These are phyloP conservation scores for Mobula hypostoma DNA, from an alignment of 2,113 vertebrate genomes.

Conservation along the genomic window DNA sequence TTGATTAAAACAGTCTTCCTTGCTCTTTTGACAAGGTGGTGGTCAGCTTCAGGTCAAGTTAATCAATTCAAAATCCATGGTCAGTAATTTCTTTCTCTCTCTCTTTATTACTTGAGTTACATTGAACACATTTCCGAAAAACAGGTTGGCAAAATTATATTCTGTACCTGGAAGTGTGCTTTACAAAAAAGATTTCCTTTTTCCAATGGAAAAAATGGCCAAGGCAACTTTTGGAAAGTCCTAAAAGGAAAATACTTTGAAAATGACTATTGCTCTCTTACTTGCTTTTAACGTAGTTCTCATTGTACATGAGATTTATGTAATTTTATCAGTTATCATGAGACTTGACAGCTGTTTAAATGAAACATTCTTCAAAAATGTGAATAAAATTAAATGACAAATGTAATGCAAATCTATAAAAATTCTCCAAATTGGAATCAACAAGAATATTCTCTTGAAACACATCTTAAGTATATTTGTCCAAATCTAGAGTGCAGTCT, in stretches of 20 bases:
- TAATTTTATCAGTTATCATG: neutral
- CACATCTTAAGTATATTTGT: neutral
- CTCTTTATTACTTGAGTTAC: neutral
- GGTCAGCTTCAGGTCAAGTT: neutral
- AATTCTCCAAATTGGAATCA: neutral
- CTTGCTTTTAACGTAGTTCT: neutral
- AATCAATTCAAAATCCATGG: conserved; percentile 26
- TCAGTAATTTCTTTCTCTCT: neutral
- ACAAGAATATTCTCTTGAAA: neutral
- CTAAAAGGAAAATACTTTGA: too few relatives aligned
- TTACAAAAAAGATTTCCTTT: neutral
- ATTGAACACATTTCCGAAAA: neutral
- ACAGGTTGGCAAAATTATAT: neutral
- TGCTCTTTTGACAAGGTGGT: neutral
- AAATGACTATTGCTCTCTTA: neutral
- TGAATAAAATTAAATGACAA: neutral
- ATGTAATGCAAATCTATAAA: neutral
- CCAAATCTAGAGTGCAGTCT: neutral
- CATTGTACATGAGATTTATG: neutral
- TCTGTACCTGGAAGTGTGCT: neutral
- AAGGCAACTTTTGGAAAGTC: neutral
- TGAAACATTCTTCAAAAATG: neutral
- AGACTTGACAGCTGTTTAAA: neutral
- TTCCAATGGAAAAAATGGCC: too few relatives aligned
- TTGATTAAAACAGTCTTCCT: neutral